Base-by-base conservation (phyloP, 2,797 vertebrate genomes). In the Astyanax mexicanus region DNA sequence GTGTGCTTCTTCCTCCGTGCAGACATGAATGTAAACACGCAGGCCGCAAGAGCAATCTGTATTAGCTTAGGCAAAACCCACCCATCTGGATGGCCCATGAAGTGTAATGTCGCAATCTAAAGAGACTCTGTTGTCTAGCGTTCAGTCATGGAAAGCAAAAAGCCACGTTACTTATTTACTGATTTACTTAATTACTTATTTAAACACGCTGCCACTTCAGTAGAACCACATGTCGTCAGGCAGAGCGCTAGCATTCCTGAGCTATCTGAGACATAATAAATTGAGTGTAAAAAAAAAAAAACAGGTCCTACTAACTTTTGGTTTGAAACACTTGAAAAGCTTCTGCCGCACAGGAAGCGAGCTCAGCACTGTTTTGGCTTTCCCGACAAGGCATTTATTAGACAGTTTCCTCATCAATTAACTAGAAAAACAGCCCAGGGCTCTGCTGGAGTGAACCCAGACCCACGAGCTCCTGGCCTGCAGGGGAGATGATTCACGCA, bases 341-440 rank as follows among this genome's bases (percentile, higher is more conserved):
- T 38, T 11, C 15, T 23, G 32, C 17, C n/a, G 6, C 10, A 27
- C 54, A 29, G 25, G 66, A 69, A 69, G 40, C 47, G 25, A 25
- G 60, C 29, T 11, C 23, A 13, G 3, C 19, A 10, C 6, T 40
- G 60, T 81, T 74, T 69, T 45, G 67, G 75, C 38, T 49, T 57
- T 49, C 37, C 64, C 66, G 42, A 47, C 29, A 11, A 55, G n/a
- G 0, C 51, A 25, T 51, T 74, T 38, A 74, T 74, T 54, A 70
- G 49, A 72, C 15, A 29, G 29, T 74, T 80, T 62, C 74, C 29
- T 25, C 10, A 38, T 40, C 32, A 27, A 70, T 72, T 55, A 62
- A 49, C 68, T 58, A 44, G 6, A 74, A 35, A 61, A 68, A 72
- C 57, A 65, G 37, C 64, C 49, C 6, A 12, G 51, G 38, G 54